Evolutionary conservation across 2,113 vertebrate species (phyloP).

Genomic region (Orthonyx spaldingii): DNA sequence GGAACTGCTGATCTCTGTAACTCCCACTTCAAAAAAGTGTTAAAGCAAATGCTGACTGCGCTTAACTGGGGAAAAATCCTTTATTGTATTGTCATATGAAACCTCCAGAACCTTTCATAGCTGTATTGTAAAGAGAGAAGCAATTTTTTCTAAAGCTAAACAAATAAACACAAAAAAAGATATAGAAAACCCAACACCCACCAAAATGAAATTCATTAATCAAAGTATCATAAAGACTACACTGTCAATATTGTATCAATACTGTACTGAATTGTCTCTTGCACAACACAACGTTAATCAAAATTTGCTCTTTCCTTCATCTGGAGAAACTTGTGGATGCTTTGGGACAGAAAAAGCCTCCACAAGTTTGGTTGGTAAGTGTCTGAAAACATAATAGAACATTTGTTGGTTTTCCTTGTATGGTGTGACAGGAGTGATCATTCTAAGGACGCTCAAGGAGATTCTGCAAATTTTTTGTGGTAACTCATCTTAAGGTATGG

Average conservation of each 20-base stretch:
- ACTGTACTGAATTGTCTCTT: not conserved
- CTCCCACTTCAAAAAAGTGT: not conserved
- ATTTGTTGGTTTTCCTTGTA: not conserved
- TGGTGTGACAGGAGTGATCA: not conserved
- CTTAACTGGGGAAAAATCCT: not conserved
- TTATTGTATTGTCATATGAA: not conserved
- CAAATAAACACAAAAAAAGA: not conserved
- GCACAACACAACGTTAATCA: not conserved
- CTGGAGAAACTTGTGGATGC: not conserved
- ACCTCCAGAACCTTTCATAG: not conserved
- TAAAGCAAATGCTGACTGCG: constrained; percentile 31
- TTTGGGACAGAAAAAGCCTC: not conserved
- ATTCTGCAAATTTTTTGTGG: not conserved
- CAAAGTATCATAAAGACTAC: not conserved
- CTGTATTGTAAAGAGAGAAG: not conserved
- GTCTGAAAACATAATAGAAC: not conserved
- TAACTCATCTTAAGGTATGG: not conserved
- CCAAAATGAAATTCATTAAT: not conserved
- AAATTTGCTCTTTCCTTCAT: not conserved
- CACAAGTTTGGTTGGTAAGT: not conserved
- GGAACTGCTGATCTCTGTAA: constrained; percentile 31
- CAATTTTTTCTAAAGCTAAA: not conserved
- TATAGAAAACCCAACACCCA: not conserved
- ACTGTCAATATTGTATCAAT: not conserved
- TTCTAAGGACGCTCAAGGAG: not conserved